phyloP scores from a whole-genome alignment of 2,888 invertebrate genomes.

The Oligia fasciuncula region DNA sequence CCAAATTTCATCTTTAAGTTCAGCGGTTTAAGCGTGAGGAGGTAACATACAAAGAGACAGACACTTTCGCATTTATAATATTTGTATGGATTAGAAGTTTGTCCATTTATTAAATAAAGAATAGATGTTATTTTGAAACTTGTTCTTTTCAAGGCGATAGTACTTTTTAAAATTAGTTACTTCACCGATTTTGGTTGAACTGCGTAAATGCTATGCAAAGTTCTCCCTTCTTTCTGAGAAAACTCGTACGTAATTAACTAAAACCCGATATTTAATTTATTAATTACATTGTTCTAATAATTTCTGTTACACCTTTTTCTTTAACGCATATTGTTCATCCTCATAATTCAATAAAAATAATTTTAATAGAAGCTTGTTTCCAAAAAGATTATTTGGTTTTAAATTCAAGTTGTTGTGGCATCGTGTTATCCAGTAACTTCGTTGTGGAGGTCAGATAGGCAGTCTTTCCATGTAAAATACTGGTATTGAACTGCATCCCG shows the following conservation, averaged over 20 bases:
- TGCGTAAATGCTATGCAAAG: not conserved
- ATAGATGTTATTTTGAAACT: not conserved
- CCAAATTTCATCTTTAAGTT: no score
- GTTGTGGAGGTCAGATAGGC: not conserved
- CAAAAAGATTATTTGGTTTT: not conserved
- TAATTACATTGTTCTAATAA: not conserved
- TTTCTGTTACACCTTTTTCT: not conserved
- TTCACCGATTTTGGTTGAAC: no score
- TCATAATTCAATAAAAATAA: not conserved
- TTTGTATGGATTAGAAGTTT: no score
- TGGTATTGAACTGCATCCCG: not conserved
- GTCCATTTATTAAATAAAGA: not conserved
- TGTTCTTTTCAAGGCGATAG: no score
- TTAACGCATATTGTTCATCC: not conserved
- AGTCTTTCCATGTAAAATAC: not conserved
- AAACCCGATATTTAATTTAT: not conserved
- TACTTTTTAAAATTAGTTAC: not conserved
- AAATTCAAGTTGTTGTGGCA: not conserved
- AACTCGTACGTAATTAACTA: not conserved
- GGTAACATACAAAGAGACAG: no score
- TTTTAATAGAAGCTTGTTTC: not conserved
- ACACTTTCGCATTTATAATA: no score
- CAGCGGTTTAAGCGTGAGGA: no score
- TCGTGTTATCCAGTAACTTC: not conserved
- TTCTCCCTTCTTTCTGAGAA: not conserved